Percentiles rank a stretch among this genome's conserved stretches.
Evolutionary conservation across 2,888 invertebrate genomes (phyloP).

Genomic region (Acheta domesticus): DNA sequence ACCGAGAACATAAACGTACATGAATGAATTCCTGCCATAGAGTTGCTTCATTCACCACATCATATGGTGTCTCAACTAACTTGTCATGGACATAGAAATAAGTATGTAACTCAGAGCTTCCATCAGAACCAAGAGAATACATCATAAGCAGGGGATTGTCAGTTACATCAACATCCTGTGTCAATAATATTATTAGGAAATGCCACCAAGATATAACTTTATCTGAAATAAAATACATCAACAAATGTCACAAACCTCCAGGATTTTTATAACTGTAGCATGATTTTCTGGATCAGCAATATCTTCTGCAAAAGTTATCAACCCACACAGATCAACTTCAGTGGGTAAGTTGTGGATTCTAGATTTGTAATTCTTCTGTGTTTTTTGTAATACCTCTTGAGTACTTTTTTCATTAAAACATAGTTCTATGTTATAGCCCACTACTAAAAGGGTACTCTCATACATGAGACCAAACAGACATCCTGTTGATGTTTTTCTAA

Average conservation of each 20-base stretch:
- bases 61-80: constrained; percentile 63
- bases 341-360: constrained; percentile 62
- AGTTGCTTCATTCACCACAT: constrained; percentile 60
- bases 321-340: constrained; percentile 73
- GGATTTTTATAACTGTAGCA: background rate
- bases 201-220: background rate
- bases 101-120: constrained; percentile 58
- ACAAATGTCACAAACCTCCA: background rate
- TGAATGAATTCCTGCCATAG: constrained; percentile 68
- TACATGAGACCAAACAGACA: constrained; percentile 73
- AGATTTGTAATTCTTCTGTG: background rate
- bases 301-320: constrained; percentile 62
- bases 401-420: constrained; percentile 41
- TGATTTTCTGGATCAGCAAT: constrained; percentile 27
- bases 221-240: background rate
- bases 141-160: constrained; percentile 64
- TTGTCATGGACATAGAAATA: constrained; percentile 69
- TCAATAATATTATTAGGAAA: background rate
- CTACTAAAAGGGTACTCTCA: constrained; percentile 64
- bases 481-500: constrained; percentile 62
- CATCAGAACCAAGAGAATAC: constrained; percentile 50
- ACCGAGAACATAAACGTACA: constrained; percentile 62
- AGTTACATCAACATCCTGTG: constrained; percentile 37
- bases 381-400: constrained; percentile 54
- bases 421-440: constrained; percentile 65